Evolutionary conservation across 1,140 invertebrate genomes (phyloP), one percentile per base, ranked within the genome.

Genomic region (Acromyrmex heyeri): DNA sequence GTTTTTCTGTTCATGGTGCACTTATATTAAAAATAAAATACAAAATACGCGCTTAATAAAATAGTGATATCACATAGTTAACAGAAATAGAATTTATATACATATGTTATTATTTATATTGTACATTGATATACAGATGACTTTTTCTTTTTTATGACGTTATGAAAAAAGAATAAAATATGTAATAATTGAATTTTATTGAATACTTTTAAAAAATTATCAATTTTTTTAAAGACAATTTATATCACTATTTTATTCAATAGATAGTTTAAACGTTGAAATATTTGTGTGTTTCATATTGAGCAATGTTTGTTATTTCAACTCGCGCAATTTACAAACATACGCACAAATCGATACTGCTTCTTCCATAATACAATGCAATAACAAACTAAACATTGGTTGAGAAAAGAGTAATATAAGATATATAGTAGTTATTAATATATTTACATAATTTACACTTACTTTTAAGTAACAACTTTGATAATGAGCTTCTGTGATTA

Each of bases 351-450:
- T 78, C 18, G 59, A 64, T 64, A 50, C 48, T 64, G 8, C 12
- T 77, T 21, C 12, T 64, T 48, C 21, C 24, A 53, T 34, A 73
- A 55, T 73, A 34, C 59, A 62, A 61, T 61, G 10, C 16, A 77
- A 65, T 78, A 65, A 62, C 75, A 10, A 77, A 48, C 2, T 18
- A 78, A 64, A 78, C 65, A 78, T 65, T 78, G 21, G 10, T 44
- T 27, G 16, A 34, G 18, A 8, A 21, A 50, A 2, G 1, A 57
- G 1, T 62, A 27, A 27, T 64, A 16, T 30, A 65, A 78, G 21
- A 10, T 64, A 16, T 21, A 73, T 14, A 38, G 0, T 59, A 75
- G 10, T 21, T 75, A 57, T 57, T 59, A 59, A 27, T 73, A 18
- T 73, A 73, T 73, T 72, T 55, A 69, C 5, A 10, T n/a, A 27